Base-by-base conservation (phyloP, 23 tunicate genomes). In the Trididemnum nubilum region DNA sequence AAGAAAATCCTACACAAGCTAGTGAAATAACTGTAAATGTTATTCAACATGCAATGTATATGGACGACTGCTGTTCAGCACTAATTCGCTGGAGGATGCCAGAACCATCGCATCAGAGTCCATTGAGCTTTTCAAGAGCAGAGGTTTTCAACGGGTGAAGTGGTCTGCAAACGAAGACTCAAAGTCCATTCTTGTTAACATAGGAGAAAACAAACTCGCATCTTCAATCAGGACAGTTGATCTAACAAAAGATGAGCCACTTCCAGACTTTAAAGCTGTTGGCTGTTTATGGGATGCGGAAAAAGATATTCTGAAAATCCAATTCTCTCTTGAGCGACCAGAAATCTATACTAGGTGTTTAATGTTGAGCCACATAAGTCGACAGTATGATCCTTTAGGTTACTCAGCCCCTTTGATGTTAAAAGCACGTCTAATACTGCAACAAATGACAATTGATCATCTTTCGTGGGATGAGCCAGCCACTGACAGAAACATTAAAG, bases 271-370 rank as follows among this genome's bases (percentile, higher is more conserved):
- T n/a, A n/a, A n/a, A n/a, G n/a, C n/a, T n/a, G n/a, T n/a, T n/a
- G n/a, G n/a, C n/a, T n/a, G n/a, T n/a, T n/a, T n/a, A n/a, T n/a
- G n/a, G n/a, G n/a, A n/a, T n/a, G n/a, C n/a, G n/a, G n/a, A n/a
- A n/a, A n/a, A n/a, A n/a, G n/a, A n/a, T n/a, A n/a, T 31, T 34
- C 9, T 69, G 5, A 33, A 7, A 33, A 69, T 69, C 23, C 15
- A 69, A 69, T 69, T 33, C n/a, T 69, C 9, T 69, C 75, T 69
- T 7, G 75, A 69, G 2, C 75, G 9, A 33, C 75, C 40, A 34
- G n/a, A 5, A 5, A 33, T 12, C 39, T 69, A 33, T 38, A 69
- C 75, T 7, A 5, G 75, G 15, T 12, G 38, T 3, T 31, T 38
- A 29, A 69, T 69, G 75, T 34, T 63, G 15, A 69, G 37, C 33